phyloP scores from a whole-genome alignment of 2,113 vertebrate genomes.

The Strigops habroptila region DNA sequence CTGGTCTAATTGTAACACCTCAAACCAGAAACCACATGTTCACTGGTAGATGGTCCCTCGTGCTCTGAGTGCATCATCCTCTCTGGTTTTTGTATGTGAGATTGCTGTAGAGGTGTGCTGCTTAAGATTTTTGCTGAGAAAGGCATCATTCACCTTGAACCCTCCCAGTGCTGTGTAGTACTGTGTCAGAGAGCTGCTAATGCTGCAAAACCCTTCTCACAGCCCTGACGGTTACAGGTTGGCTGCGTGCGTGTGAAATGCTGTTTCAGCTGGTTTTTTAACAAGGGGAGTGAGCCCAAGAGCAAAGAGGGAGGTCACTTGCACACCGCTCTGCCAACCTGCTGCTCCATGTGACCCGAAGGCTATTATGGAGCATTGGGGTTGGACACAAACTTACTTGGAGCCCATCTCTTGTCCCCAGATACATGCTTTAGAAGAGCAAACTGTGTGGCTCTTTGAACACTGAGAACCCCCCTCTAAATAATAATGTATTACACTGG shows the following conservation, averaged over 20 bases:
- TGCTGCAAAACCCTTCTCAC: neutral
- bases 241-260: neutral
- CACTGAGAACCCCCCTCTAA: neutral
- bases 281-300: neutral
- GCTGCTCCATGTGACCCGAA: neutral
- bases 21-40: neutral
- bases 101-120: neutral
- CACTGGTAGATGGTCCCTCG: neutral
- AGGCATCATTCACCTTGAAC: neutral
- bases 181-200: neutral
- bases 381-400: neutral
- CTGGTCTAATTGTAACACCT: neutral
- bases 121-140: neutral
- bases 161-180: neutral
- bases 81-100: neutral
- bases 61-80: neutral
- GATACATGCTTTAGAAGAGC: neutral
- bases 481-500: neutral
- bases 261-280: neutral
- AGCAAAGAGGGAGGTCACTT: neutral
- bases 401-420: neutral
- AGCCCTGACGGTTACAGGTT: neutral
- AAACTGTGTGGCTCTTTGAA: neutral
- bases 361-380: rapidly evolving
- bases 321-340: neutral